Evolutionary conservation across 2,888 invertebrate genomes (phyloP), one percentile per base, ranked within the genome.

Genomic region (Microplitis manilae): DNA sequence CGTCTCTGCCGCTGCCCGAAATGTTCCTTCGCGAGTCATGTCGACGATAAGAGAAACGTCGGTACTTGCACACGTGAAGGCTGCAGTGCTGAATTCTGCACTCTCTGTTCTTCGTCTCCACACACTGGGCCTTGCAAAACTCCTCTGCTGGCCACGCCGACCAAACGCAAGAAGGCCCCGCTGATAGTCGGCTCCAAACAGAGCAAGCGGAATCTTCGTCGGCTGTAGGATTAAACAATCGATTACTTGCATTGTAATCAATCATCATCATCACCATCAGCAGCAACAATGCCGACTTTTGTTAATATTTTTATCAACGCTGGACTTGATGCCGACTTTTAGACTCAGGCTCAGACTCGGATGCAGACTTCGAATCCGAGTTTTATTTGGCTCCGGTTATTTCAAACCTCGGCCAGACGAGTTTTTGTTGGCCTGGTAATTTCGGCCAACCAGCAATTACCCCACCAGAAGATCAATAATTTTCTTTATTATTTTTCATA

Each of bases 181-280:
- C 83, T 87, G 41, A 79, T 88, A 67, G 86, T 86, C 41, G 88
- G 89, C 13, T 89, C 89, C 6, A 85, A 86, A 50, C 89, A 89
- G 77, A 88, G 89, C 83, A 90, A 89, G 75, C 84, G 88, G 65
- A 90, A 89, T 79, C 85, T 90, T 30, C 85, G 89, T n/a, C 84
- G 50, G 8, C 50, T 50, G 9, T 50, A 50, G 50, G 41, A 7
- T 41, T 50, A 50, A 50, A 13, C 6, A 13, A 7, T 50, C 50
- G 50, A 50, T 50, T 13, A 30, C 30, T 30, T 30, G 1, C 0
- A 4, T 30, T 30, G 30, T 30, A 30, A 30, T 30, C 30, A 30
- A 30, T 30, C 30, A 30, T 30, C 30, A 30, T 30, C 30, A 30
- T 30, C 30, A 30, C 30, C 30, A 2, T 30, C 30, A 30, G 30